Base-by-base conservation (phyloP, 2,113 vertebrate species). In the Elephantulus edwardii region DNA sequence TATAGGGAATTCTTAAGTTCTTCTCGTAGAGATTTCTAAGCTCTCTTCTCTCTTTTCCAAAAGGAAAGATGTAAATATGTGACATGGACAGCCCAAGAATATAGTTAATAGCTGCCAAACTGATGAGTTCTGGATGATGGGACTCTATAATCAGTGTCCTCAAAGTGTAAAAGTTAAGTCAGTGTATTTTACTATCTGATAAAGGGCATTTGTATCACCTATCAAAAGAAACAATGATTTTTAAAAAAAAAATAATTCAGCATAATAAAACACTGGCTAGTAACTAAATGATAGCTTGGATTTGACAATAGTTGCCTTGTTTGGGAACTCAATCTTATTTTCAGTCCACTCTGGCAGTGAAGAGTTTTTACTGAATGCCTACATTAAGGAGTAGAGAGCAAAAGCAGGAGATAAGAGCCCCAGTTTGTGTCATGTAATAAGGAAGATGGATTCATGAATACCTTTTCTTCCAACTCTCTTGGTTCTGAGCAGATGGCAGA, bases 401-500 rank as follows among this genome's bases (percentile, higher is more conserved):
- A 24, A 54, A 77, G 58, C 38, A 50, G 71, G 76, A 44, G 38
- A 3, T 48, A 81, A 4, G 62, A 92, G 52, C 54, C 74, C 86
- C 13, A 48, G 11, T 64, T 74, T 89, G 80, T 91, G n/a, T 93
- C 89, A 92, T 77, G 87, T 92, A 92, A 87, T 92, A 85, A n/a
- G 40, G 26, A 89, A 92, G 90, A 83, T 44, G 42, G 68, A 86
- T 89, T 84, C 60, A 5, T 42, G 26, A 52, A 20, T 70, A 90
- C 86, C 89, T 95, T 92, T 87, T 86, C 94, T 91, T 89, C 85
- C 90, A 72, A 94, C 33, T 89, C 70, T 89, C 77, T 87, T 89
- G 70, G 56, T 82, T 95, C 87, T 91, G 74, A 94, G 68, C 92
- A 95, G 92, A 95, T 91, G 89, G 87, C 19, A 93, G 75, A 89